These are phyloP conservation scores for Deilephila elpenor DNA, from an alignment of 2,888 invertebrate genomes.

Conservation along the genomic window DNA sequence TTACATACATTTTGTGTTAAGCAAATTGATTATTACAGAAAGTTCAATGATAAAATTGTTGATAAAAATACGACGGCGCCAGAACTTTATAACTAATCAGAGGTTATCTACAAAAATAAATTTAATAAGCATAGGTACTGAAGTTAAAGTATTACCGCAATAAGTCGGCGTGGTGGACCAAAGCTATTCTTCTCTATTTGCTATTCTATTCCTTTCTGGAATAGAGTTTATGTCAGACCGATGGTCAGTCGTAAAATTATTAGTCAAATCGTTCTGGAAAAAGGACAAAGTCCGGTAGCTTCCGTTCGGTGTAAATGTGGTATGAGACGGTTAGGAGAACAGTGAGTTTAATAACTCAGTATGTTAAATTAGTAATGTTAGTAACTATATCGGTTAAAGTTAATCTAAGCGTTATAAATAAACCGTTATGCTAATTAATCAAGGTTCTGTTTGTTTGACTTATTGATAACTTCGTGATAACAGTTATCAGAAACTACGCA, in stretches of 20 bases:
- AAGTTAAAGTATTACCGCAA: no score
- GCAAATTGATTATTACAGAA: background rate
- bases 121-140: background rate
- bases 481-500: conserved; percentile 28
- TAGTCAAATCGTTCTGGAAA: no score
- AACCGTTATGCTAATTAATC: conserved; percentile 25
- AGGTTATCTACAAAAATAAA: conserved; percentile 3
- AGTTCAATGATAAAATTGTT: background rate
- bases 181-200: no score
- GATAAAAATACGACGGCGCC: conserved; percentile 8
- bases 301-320: no score
- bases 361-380: background rate
- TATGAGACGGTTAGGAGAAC: no score
- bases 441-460: conserved; percentile 31
- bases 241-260: no score
- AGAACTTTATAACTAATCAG: background rate
- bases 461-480: conserved; percentile 26
- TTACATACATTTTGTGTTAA: background rate
- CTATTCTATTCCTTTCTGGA: no score
- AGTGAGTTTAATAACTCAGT: no score
- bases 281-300: no score
- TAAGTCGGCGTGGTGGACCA: no score
- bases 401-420: conserved; percentile 3
- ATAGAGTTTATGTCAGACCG: no score
- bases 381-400: background rate